Evolutionary conservation across 2,797 vertebrate genomes (phyloP).

Genomic region (Cygnus olor): DNA sequence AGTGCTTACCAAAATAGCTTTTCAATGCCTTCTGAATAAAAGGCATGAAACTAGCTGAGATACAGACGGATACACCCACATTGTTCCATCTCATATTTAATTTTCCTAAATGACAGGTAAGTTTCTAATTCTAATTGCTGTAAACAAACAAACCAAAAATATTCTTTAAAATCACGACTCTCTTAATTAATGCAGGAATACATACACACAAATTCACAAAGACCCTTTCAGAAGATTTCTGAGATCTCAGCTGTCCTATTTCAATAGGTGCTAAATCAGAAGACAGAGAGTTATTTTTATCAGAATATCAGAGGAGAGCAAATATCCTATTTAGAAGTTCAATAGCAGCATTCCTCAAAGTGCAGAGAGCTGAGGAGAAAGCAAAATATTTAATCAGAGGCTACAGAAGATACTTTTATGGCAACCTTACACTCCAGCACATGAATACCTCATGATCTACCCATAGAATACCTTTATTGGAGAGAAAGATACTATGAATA

Average conservation of each 20-base stretch:
- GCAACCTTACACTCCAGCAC: not conserved
- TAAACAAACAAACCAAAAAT: not conserved
- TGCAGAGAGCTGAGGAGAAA: not conserved
- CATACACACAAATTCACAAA: not conserved
- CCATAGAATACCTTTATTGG: not conserved
- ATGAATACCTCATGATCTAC: not conserved
- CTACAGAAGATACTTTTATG: not conserved
- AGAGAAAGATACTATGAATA: not conserved
- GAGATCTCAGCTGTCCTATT: not conserved
- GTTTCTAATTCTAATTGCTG: not conserved
- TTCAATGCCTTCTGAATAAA: not conserved
- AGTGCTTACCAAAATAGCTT: not conserved
- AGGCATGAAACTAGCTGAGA: not conserved
- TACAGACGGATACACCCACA: fast-evolving
- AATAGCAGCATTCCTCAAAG: not conserved
- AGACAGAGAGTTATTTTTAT: not conserved
- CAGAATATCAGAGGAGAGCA: not conserved
- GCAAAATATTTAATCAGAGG: not conserved
- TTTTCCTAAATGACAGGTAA: not conserved
- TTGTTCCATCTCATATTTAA: not conserved
- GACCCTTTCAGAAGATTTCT: not conserved
- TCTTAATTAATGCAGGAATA: not conserved
- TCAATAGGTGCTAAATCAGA: not conserved
- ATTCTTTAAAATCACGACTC: not conserved
- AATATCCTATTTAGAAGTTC: not conserved